These are phyloP conservation scores for Epinephelus awoara DNA, from an alignment of 2,797 vertebrate species.

Conservation along the genomic window DNA sequence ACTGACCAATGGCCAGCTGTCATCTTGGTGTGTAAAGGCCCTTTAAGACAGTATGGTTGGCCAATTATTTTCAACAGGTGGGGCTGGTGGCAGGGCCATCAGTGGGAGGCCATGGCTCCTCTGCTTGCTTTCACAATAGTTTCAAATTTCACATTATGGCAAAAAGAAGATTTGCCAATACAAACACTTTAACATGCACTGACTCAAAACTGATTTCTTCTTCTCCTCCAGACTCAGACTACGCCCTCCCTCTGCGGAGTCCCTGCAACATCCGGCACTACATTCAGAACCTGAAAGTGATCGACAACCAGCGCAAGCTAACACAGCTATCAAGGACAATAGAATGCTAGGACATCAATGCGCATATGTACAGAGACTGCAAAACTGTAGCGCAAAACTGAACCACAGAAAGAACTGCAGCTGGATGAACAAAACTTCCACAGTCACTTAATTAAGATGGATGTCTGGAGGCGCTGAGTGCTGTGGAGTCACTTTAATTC, in stretches of 20 bases:
- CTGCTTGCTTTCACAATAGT: not conserved
- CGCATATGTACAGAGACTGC: slow-evolving; percentile 26
- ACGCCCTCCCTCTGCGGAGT: slow-evolving; percentile 86
- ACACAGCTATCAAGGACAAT: slow-evolving; percentile 91
- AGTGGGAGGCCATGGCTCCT: too few species aligned
- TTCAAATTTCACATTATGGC: not conserved
- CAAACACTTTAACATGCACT: not conserved
- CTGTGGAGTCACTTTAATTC: slow-evolving; percentile 8
- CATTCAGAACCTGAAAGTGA: slow-evolving; percentile 92
- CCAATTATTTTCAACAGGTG: too few species aligned
- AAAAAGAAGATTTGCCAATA: not conserved
- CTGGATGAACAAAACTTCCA: slow-evolving; percentile 29
- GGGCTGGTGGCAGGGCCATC: too few species aligned
- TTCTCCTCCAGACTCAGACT: slow-evolving; percentile 88
- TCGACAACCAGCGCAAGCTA: slow-evolving; percentile 94
- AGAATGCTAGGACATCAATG: slow-evolving; percentile 81
- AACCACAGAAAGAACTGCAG: slow-evolving; percentile 30
- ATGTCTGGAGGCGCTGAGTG: slow-evolving; percentile 1
- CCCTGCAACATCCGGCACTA: slow-evolving; percentile 88
- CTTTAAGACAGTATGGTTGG: too few species aligned
- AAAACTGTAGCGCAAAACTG: slow-evolving; percentile 24
- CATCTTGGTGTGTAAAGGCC: too few species aligned
- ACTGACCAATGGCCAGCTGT: too few species aligned
- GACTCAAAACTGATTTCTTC: not conserved
- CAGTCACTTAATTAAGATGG: slow-evolving; percentile 4